A percentile compares a stretch with the other conserved stretches of the same genome.
phyloP scores from a whole-genome alignment of 2,113 vertebrate species.

The Sporophila hypoxantha region DNA sequence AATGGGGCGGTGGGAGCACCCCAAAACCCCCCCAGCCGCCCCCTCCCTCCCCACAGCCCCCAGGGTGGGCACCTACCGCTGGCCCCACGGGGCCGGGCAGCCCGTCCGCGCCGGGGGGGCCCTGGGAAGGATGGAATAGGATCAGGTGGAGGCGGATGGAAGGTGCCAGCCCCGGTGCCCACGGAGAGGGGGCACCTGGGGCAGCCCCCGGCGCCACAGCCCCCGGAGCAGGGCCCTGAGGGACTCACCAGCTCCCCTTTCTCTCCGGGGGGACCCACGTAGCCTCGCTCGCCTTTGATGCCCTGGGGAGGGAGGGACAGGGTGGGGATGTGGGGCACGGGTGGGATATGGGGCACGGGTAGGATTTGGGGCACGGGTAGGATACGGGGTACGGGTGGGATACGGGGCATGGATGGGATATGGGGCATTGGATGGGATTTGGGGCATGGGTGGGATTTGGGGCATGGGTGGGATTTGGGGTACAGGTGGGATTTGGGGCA shows the following conservation, averaged over 20 bases:
- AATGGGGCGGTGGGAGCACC: background rate
- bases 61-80: slow-evolving; percentile 68
- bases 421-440: no score
- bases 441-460: no score
- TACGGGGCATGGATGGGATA: no score
- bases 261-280: slow-evolving; percentile 72
- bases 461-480: no score
- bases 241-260: slow-evolving; percentile 89
- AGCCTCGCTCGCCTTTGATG: slow-evolving; percentile 87
- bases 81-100: slow-evolving; percentile 79
- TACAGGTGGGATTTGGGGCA: no score
- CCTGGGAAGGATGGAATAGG: slow-evolving; percentile 62
- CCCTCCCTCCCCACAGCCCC: background rate
- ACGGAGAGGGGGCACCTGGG: accelerated
- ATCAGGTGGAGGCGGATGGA: no score
- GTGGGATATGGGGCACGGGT: no score
- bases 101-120: slow-evolving; percentile 82
- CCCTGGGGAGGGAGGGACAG: slow-evolving; percentile 67
- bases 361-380: no score
- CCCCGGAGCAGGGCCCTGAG: accelerated
- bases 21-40: background rate
- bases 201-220: background rate
- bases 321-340: background rate
- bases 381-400: no score
- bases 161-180: background rate